A percentile compares a stretch with the other conserved stretches of the same genome.
These are phyloP conservation scores for Pheucticus melanocephalus DNA, from an alignment of 2,113 vertebrate genomes.

Conservation along the genomic window DNA sequence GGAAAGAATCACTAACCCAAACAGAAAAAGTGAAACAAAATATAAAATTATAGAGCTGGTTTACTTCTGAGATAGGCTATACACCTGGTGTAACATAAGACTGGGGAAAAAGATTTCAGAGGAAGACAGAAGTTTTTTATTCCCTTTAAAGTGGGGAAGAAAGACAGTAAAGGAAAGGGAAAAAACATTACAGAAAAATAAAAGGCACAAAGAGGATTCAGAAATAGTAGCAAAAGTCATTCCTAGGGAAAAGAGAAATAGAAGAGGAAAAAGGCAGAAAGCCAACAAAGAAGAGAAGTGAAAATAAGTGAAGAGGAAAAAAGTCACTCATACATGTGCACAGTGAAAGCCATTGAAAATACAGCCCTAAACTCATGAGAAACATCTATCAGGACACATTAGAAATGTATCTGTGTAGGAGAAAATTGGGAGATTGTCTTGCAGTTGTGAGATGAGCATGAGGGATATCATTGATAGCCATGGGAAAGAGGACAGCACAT, in stretches of 20 bases:
- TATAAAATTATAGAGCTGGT: background rate
- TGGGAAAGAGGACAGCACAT: constrained; percentile 7
- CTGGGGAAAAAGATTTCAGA: background rate
- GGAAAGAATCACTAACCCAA: background rate
- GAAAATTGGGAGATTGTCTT: background rate
- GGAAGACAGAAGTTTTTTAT: background rate
- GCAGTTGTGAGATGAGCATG: background rate
- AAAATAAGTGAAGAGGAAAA: background rate
- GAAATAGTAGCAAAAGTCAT: background rate
- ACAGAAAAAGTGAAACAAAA: background rate
- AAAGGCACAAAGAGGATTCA: background rate
- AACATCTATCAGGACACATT: background rate
- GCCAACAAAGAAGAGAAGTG: background rate
- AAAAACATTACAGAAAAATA: background rate
- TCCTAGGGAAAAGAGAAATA: background rate
- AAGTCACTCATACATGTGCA: background rate
- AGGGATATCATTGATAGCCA: background rate
- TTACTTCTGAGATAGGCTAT: background rate
- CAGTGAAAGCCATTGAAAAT: background rate
- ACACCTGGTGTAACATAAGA: background rate
- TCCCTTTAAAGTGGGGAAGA: background rate
- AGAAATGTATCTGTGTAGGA: background rate
- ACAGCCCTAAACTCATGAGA: background rate
- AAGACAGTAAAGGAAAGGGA: background rate
- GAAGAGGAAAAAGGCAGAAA: background rate